phyloP scores from a whole-genome alignment of 2,888 invertebrate genomes.

The Venustoraphidia nigricollis region DNA sequence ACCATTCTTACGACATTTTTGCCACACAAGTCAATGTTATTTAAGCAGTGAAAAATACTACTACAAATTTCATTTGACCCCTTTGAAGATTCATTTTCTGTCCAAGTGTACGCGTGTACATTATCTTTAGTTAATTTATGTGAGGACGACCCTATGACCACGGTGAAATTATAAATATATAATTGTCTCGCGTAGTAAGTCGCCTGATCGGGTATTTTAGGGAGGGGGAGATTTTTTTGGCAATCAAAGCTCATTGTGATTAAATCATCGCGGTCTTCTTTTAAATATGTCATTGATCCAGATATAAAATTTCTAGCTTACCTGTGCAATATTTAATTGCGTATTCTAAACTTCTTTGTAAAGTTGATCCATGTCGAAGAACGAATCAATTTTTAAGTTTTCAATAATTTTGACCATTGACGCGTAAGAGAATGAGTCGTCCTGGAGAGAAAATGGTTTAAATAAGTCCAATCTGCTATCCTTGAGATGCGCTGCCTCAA shows the following conservation, averaged over 20 bases:
- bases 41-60: constrained; percentile 13
- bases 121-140: constrained; percentile 11
- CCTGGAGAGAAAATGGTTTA: no score
- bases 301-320: no score
- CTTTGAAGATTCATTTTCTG: constrained; percentile 16
- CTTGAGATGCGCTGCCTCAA: no score
- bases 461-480: no score
- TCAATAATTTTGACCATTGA: no score
- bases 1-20: constrained; percentile 4
- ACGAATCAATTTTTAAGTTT: no score
- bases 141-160: constrained; percentile 13
- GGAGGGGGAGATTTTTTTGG: constrained; percentile 18
- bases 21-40: constrained; percentile 1
- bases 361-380: no score
- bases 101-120: constrained; percentile 16
- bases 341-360: no score
- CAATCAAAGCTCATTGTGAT: constrained; percentile 18
- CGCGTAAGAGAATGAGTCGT: no score
- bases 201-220: constrained; percentile 18
- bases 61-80: constrained; percentile 18
- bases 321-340: no score
- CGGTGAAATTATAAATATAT: constrained; percentile 16
- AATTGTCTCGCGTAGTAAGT: constrained; percentile 17
- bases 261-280: constrained; percentile 8
- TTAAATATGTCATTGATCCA: no score